Evolutionary conservation across 2,797 vertebrate species (phyloP).

Genomic region (Merluccius polli): DNA sequence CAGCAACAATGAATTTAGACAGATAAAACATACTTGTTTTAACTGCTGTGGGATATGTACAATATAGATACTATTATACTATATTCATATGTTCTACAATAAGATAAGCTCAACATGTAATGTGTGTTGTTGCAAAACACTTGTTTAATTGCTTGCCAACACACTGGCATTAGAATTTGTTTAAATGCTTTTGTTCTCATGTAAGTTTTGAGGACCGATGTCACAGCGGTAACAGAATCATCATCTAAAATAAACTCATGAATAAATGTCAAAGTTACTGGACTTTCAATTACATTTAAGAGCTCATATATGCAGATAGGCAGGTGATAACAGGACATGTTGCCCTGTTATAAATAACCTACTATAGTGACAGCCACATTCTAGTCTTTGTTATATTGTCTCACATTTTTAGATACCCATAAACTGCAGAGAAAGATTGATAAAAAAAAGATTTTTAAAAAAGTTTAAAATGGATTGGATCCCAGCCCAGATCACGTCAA

Average conservation of each 20-base stretch:
- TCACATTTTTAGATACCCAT: background rate
- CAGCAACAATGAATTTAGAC: background rate
- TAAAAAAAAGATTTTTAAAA: background rate
- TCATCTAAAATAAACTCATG: background rate
- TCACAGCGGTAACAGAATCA: background rate
- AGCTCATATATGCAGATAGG: background rate
- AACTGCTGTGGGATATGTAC: background rate
- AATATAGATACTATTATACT: background rate
- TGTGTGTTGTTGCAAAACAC: background rate
- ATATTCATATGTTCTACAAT: background rate
- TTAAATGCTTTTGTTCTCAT: background rate
- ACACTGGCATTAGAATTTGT: background rate
- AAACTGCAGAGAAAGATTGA: background rate
- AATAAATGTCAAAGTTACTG: background rate
- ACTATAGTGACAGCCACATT: background rate
- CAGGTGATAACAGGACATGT: background rate
- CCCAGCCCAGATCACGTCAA: background rate
- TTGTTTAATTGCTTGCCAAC: background rate
- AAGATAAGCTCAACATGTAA: background rate
- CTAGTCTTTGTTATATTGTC: background rate
- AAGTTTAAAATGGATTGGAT: background rate
- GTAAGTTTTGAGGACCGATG: background rate
- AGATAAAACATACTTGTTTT: background rate
- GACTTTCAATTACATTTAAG: background rate
- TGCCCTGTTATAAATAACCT: background rate